Base-by-base conservation (phyloP, 2,113 vertebrate species). In the Oreotrochilus melanogaster region DNA sequence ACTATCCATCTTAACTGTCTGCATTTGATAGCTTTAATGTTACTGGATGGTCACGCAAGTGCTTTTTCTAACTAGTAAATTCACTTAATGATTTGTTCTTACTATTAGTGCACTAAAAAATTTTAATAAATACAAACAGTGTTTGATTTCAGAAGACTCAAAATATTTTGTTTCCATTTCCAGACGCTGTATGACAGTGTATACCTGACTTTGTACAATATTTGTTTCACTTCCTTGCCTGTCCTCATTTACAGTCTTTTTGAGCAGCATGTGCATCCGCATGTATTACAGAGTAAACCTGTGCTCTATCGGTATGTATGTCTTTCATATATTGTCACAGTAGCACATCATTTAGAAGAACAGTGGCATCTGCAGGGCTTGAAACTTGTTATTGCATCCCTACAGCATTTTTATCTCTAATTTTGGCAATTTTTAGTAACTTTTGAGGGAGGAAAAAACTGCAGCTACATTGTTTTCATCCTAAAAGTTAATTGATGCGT, bases 121-220 rank as follows among this genome's bases (percentile, higher is more conserved):
- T 65, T 71, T 71, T 67, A 35, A 35, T 39, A 15, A 64, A 57
- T 19, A 27, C 7, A 35, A 80, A 19, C 25, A 51, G 30, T 0
- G 7, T 33, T 31, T 69, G 35, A 74, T 27, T 67, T 78, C 39
- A 51, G 67, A 78, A 85, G 51, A 54, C 83, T 86, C 57, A 94
- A 70, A 89, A 53, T 91, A 24, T 72, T 82, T 35, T 92, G 42
- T 97, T 97, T 97, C 86, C 86, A 14, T 97, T 97, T 98, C 22
- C 98, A 99, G 99, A 99, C 99, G 9, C 98, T 99, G 43, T 99
- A 99, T 97, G 99, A 99, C 98, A 99, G 99, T 92, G 99, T 99
- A 78, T 99, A 99, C 97, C 98, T 99, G 98, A 99, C 99, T 96
- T 99, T 99, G 95, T 99, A 99, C 98, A 99, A 99, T 98, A 99